Evolutionary conservation across 2,888 invertebrate species (phyloP).

Genomic region (Byasa hedistus): DNA sequence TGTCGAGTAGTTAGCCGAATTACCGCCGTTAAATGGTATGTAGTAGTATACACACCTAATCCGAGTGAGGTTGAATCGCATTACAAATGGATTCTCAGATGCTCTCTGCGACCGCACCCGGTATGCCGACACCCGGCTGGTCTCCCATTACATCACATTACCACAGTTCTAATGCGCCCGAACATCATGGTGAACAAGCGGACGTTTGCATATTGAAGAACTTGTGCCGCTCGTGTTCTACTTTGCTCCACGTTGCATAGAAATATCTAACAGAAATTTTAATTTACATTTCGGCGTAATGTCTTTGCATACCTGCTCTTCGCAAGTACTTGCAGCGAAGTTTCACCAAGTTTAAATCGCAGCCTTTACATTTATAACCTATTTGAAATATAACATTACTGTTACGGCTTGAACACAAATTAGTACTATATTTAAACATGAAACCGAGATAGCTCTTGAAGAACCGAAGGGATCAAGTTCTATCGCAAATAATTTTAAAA

Average conservation of each 20-base stretch:
- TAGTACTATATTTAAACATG: too few relatives aligned
- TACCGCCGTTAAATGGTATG: neutral
- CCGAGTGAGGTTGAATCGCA: slow-evolving; percentile 17
- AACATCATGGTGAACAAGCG: slow-evolving; percentile 2
- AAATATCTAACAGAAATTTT: neutral
- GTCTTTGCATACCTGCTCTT: too few relatives aligned
- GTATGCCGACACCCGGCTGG: slow-evolving; percentile 11
- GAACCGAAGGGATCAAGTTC: too few relatives aligned
- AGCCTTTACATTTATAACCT: too few relatives aligned
- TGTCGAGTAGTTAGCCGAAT: slow-evolving; percentile 5
- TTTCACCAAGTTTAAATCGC: too few relatives aligned
- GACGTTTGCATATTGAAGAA: slow-evolving; percentile 8
- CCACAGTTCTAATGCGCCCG: slow-evolving; percentile 9
- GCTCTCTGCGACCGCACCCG: slow-evolving; percentile 16
- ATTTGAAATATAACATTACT: too few relatives aligned
- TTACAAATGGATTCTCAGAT: slow-evolving; percentile 28
- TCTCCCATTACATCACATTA: slow-evolving; percentile 19
- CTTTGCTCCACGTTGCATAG: neutral
- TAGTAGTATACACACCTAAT: neutral
- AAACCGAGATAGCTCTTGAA: too few relatives aligned
- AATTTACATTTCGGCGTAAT: too few relatives aligned
- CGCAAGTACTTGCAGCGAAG: too few relatives aligned
- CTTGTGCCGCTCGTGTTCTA: neutral
- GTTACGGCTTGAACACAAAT: too few relatives aligned
- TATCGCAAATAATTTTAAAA: too few relatives aligned